Conservation (phyloP, 2,113 vertebrate species). For the Nestor notabilis region DNA sequence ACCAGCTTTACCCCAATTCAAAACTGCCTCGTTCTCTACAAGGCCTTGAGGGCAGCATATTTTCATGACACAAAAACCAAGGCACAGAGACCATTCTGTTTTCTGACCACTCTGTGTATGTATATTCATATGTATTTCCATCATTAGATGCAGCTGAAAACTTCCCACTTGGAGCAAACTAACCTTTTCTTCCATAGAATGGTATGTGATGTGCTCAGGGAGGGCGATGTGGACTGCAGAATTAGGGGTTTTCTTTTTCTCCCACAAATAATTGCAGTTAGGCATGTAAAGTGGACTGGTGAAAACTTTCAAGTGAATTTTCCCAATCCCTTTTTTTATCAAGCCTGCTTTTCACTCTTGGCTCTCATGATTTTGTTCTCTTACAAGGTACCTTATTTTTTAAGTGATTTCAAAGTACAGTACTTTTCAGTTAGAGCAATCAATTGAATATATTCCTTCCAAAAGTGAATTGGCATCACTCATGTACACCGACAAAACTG, state of each 20-base stretch:
- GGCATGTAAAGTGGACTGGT: not conserved
- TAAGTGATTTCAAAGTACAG: not conserved
- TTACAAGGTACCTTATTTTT: not conserved
- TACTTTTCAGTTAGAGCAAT: not conserved
- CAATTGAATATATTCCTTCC: not conserved
- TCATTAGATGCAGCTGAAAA: not conserved
- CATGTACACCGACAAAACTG: not conserved
- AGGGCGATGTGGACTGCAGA: not conserved
- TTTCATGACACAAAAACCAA: not conserved
- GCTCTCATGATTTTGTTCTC: not conserved
- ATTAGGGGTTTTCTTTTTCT: not conserved
- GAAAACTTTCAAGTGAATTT: not conserved
- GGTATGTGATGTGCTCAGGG: not conserved
- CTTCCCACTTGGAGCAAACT: not conserved
- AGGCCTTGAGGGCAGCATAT: not conserved
- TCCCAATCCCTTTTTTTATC: not conserved
- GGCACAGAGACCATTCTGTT: not conserved
- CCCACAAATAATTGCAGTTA: not conserved
- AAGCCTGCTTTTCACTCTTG: not conserved
- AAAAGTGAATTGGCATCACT: not conserved
- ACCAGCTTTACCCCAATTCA: not conserved
- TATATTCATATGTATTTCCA: not conserved
- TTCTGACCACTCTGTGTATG: not conserved
- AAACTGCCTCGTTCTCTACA: not conserved
- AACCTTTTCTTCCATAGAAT: not conserved